Evolutionary conservation across 2,888 invertebrate species (phyloP).

Genomic region (Drosophila mulleri): DNA sequence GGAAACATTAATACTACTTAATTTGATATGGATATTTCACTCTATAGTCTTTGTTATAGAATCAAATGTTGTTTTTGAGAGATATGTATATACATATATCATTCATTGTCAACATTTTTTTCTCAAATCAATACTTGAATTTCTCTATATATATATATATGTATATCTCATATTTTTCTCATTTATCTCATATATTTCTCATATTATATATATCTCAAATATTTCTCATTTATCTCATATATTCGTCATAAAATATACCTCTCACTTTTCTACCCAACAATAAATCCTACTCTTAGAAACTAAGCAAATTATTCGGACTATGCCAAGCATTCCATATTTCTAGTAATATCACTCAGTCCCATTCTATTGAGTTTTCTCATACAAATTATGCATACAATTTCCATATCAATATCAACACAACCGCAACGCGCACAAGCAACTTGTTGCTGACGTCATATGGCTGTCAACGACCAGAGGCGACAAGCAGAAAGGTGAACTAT

Average conservation of each 20-base stretch:
- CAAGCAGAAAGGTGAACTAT: conserved; percentile 47
- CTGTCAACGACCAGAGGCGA: conserved; percentile 34
- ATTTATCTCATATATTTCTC: no score
- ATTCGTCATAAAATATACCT: not conserved
- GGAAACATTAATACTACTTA: not conserved
- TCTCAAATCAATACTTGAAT: no score
- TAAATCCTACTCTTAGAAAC: not conserved
- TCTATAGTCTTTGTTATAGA: no score
- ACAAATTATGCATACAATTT: conserved; percentile 24
- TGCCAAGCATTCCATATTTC: conserved; percentile 20
- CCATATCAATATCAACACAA: conserved; percentile 28
- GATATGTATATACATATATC: not conserved
- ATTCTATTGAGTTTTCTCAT: conserved; percentile 1
- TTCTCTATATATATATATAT: no score
- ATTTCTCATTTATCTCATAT: not conserved
- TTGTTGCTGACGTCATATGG: conserved; percentile 49
- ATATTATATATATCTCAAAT: no score
- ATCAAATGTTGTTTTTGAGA: no score
- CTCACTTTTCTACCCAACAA: not conserved
- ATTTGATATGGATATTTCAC: not conserved
- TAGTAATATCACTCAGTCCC: conserved; percentile 39
- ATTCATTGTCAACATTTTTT: no score
- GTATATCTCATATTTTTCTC: no score
- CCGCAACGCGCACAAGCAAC: conserved; percentile 1
- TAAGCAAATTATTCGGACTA: not conserved